Base-by-base conservation (phyloP, 2,888 invertebrate genomes). In the Dichetophora obliterata region DNA sequence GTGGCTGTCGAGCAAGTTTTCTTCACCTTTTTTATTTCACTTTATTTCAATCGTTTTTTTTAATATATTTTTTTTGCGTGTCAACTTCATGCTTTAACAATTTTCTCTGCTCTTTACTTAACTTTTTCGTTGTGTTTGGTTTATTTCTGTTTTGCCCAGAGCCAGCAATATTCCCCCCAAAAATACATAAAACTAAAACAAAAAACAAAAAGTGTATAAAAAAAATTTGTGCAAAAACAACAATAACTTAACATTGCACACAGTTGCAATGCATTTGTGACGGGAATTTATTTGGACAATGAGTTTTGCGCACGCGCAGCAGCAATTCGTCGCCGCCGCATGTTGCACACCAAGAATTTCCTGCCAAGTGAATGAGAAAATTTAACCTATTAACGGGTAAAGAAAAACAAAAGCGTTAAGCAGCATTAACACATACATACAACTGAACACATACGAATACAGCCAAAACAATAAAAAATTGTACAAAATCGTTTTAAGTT, bases 301-400 rank as follows among this genome's bases (percentile, higher is more conserved):
- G 50, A 50, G 76, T 65, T 66, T 71, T 52, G 70, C 70, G 76
- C 76, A 78, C 73, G 76, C 78, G 76, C 71, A 65, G 24, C 48
- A 54, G 22, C 37, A 65, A 16, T 31, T 16, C 24, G 14, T 37
- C 54, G n/a, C 14, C 59, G 73, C 16, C 52, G 66, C 66, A 69
- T 66, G 77, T 69, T 22, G 37, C 69, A 71, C 27, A 19, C 22
- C 43, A 61, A 19, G 48, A 72, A 24, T 48, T 71, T 71, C 59
- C 48, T 72, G 34, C 72, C 48, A 34, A 43, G n/a, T 43, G 72
- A 48, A 68, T 68, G 27, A 68, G 50, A 68, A 48, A 72, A 48
- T 61, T 59, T 43, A 57, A 72, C 34, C 59, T 22, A 59, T 48
- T 72, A 43, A 72, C n/a, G 24, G 14, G 16, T 48, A 16, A 14